Evolutionary conservation across 2,113 vertebrate genomes (phyloP).

Genomic region (Marmota monax): DNA sequence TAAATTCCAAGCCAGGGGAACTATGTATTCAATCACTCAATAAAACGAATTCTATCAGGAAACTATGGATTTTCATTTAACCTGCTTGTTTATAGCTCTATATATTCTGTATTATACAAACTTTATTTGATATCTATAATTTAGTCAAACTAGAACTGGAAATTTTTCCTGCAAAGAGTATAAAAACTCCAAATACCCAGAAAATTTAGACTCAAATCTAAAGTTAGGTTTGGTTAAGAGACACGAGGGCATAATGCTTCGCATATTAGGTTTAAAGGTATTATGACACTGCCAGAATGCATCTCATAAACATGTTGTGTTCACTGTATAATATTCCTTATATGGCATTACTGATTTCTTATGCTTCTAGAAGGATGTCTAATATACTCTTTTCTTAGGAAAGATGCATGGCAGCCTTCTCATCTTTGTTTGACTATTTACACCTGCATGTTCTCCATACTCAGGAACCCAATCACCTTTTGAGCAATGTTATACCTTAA

Average conservation of each 20-base stretch:
- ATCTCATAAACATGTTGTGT: background rate
- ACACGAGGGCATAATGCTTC: background rate
- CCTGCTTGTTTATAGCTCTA: background rate
- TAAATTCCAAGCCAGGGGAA: background rate
- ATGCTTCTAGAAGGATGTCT: background rate
- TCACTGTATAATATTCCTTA: background rate
- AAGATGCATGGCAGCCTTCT: background rate
- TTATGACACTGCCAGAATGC: background rate
- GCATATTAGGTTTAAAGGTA: background rate
- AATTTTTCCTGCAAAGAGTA: background rate
- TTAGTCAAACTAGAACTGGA: background rate
- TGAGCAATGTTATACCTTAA: background rate
- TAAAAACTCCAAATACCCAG: background rate
- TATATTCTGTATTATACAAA: background rate
- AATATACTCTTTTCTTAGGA: background rate
- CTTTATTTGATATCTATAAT: background rate
- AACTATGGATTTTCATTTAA: constrained; percentile 15
- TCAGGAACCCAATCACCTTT: background rate
- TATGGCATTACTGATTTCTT: background rate
- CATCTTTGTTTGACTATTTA: background rate
- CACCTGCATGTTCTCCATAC: background rate
- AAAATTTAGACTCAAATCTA: background rate
- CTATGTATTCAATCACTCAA: background rate
- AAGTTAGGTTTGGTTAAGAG: constrained; percentile 50
- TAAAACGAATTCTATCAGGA: constrained; percentile 16